Conservation (phyloP, 1,140 invertebrate species). For the Calephelis virginiensis region DNA sequence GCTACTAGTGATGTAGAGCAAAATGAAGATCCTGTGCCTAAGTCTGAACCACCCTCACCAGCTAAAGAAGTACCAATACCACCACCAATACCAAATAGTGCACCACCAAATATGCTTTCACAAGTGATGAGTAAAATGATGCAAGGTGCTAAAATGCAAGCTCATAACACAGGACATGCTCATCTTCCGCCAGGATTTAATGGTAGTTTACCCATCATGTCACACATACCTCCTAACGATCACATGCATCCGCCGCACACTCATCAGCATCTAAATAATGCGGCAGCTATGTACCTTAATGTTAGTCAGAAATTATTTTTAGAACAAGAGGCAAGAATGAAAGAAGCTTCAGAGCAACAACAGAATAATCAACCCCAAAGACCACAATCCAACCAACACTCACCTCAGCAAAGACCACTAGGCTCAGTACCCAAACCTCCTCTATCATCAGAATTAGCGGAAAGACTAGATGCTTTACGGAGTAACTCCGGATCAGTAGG, state of each 20-base stretch:
- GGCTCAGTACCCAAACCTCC: constrained; percentile 75
- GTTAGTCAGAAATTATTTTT: constrained; percentile 86
- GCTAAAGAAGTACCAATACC: constrained; percentile 79
- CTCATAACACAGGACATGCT: constrained; percentile 70
- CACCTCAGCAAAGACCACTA: constrained; percentile 76
- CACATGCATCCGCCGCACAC: constrained; percentile 79
- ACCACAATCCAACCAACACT: constrained; percentile 79
- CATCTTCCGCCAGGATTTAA: constrained; percentile 79
- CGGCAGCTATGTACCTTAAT: constrained; percentile 87
- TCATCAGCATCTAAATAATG: constrained; percentile 81
- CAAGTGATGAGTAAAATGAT: constrained; percentile 86
- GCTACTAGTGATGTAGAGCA: constrained; percentile 84
- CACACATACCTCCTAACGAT: constrained; percentile 79
- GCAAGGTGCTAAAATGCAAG: constrained; percentile 80
- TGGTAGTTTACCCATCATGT: constrained; percentile 77
- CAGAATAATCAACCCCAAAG: constrained; percentile 75
- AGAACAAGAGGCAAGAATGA: constrained; percentile 87
- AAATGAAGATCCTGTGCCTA: constrained; percentile 76
- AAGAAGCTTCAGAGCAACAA: constrained; percentile 82
- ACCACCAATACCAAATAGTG: constrained; percentile 71
- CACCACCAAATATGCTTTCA: constrained; percentile 80
- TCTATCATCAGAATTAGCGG: constrained; percentile 80
- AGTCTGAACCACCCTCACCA: constrained; percentile 80
- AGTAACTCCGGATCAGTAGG: constrained; percentile 80
- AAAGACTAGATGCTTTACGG: constrained; percentile 82